A percentile compares a stretch with the other conserved stretches of the same genome.
Conservation (phyloP, 2,888 invertebrate species). For the Azorinus chamasolen region DNA sequence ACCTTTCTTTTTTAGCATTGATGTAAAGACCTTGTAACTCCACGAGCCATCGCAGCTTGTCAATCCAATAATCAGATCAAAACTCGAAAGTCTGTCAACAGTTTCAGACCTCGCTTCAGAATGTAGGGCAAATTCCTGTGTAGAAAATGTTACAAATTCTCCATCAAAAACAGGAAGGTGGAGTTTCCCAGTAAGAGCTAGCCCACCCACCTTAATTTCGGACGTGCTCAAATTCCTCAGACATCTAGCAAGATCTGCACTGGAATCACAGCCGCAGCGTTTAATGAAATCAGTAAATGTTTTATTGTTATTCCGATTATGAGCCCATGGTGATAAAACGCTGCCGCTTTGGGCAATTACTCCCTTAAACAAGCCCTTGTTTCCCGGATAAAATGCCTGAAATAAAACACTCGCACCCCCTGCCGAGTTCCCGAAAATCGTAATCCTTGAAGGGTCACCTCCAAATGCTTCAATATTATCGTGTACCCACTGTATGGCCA, state of each 20-base stretch:
- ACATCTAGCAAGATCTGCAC: constrained; percentile 3
- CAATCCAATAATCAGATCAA: too few relatives aligned
- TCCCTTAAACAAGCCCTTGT: constrained; percentile 25
- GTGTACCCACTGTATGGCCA: constrained; percentile 18
- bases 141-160: constrained; percentile 35
- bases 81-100: too few relatives aligned
- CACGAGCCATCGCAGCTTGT: too few relatives aligned
- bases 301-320: too few relatives aligned
- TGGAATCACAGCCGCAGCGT: constrained; percentile 24
- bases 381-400: constrained; percentile 46
- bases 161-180: constrained; percentile 43
- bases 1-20: neutral
- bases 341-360: constrained; percentile 51
- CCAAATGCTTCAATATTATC: constrained; percentile 93
- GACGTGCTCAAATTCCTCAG: too few relatives aligned
- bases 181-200: constrained; percentile 10
- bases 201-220: too few relatives aligned
- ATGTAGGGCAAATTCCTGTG: constrained; percentile 2
- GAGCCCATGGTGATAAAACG: constrained; percentile 17
- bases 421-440: constrained; percentile 93
- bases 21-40: too few relatives aligned
- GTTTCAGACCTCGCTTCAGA: too few relatives aligned
- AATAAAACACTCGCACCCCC: constrained; percentile 73
- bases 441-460: constrained; percentile 92
- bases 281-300: constrained; percentile 2